phyloP scores from a whole-genome alignment of 2,113 vertebrate genomes.

The Dasyprocta punctata region DNA sequence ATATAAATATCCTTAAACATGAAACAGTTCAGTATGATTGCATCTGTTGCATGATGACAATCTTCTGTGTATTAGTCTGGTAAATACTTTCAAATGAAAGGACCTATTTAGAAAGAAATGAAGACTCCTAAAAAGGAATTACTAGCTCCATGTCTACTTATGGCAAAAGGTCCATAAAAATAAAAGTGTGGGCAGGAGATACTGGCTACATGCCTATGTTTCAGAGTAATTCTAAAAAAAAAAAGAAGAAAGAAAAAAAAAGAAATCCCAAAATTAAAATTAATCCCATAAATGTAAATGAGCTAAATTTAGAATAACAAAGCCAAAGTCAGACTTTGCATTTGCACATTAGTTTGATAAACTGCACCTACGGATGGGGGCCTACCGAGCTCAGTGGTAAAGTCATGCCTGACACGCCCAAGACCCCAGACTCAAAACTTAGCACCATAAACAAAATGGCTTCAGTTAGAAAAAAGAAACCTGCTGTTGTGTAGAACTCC shows the following conservation, averaged over 20 bases:
- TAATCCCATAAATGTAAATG: slow-evolving; percentile 38
- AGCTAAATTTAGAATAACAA: not conserved
- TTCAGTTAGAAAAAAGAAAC: not conserved
- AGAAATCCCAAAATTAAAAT: not conserved
- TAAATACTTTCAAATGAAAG: slow-evolving; percentile 34
- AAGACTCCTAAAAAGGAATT: slow-evolving; percentile 58
- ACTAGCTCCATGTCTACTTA: slow-evolving; percentile 15
- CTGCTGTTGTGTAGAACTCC: fast-evolving
- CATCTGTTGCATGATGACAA: slow-evolving; percentile 48
- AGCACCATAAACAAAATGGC: not conserved
- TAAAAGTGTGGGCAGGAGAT: not conserved
- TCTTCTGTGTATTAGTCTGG: slow-evolving; percentile 23
- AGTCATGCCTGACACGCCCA: not conserved
- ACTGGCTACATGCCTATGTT: not conserved
- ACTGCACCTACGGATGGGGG: not conserved
- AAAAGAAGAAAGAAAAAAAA: not conserved
- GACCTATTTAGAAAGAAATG: slow-evolving; percentile 16
- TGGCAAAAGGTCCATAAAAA: not conserved
- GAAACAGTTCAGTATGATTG: slow-evolving; percentile 19
- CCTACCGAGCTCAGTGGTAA: not conserved
- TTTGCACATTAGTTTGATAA: not conserved
- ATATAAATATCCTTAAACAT: not conserved
- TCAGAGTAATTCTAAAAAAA: slow-evolving; percentile 4
- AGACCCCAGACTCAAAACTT: not conserved
- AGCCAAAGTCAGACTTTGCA: not conserved